These are phyloP conservation scores for Griposia aprilina DNA, from an alignment of 2,888 invertebrate genomes.

Conservation along the genomic window DNA sequence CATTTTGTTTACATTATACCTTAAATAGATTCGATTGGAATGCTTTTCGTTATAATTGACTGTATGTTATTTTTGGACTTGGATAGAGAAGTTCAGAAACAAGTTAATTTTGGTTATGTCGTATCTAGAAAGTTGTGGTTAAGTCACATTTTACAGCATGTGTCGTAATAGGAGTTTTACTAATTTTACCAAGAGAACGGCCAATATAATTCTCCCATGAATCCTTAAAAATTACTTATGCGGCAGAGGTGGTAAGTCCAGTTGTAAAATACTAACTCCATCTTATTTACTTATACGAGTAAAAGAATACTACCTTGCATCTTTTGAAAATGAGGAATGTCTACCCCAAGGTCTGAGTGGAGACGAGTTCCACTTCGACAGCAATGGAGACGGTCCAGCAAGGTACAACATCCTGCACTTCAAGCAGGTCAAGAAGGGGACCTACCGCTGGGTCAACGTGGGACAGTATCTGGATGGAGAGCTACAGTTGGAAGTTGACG, in stretches of 20 bases:
- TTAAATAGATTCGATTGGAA: not conserved
- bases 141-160: too few relatives aligned
- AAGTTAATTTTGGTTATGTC: not conserved
- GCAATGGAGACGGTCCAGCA: slow-evolving; percentile 97
- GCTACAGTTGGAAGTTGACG: slow-evolving; percentile 94
- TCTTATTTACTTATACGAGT: too few relatives aligned
- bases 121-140: not conserved
- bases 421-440: slow-evolving; percentile 94
- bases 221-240: too few relatives aligned
- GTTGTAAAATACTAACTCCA: not conserved
- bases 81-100: not conserved
- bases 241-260: not conserved
- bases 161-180: not conserved
- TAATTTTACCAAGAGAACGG: too few relatives aligned
- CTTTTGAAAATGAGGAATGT: not conserved
- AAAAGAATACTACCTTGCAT: not conserved
- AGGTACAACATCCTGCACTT: slow-evolving; percentile 99
- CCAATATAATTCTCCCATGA: too few relatives aligned
- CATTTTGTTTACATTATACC: not conserved
- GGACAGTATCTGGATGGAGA: slow-evolving; percentile 96
- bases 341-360: slow-evolving; percentile 94
- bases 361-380: slow-evolving; percentile 97
- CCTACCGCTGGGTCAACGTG: slow-evolving; percentile 96
- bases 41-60: not conserved
- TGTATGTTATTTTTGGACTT: not conserved